These are phyloP conservation scores for Eulithis testata DNA, from an alignment of 2,888 invertebrate species.

Conservation along the genomic window DNA sequence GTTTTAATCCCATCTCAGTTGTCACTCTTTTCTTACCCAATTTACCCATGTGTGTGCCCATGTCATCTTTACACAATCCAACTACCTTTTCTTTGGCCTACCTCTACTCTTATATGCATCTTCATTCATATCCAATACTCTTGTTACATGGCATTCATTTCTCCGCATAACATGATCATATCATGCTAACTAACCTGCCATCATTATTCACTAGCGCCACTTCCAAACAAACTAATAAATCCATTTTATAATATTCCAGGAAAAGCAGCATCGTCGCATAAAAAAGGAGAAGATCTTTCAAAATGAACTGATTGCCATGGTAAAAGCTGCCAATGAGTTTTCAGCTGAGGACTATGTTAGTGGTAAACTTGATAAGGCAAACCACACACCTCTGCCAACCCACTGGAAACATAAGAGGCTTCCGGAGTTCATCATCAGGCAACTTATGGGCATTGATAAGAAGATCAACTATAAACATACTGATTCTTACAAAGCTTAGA, in stretches of 20 bases:
- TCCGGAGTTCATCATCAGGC: slow-evolving; percentile 87
- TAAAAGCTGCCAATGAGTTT: slow-evolving; percentile 90
- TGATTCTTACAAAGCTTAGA: slow-evolving; percentile 73
- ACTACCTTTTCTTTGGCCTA: too few species aligned
- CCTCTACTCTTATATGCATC: too few species aligned
- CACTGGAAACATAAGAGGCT: slow-evolving; percentile 86
- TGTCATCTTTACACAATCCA: too few species aligned
- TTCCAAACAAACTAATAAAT: not conserved
- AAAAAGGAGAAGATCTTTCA: slow-evolving; percentile 92
- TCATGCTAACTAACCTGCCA: too few species aligned
- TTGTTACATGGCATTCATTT: too few species aligned
- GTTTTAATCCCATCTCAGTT: too few species aligned
- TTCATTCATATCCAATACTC: too few species aligned
- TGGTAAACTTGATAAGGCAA: slow-evolving; percentile 85
- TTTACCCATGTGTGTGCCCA: too few species aligned
- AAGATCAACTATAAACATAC: slow-evolving; percentile 79
- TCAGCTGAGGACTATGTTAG: slow-evolving; percentile 89
- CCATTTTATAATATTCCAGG: slow-evolving; percentile 56
- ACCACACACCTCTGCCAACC: slow-evolving; percentile 85
- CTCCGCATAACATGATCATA: too few species aligned
- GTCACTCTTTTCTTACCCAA: too few species aligned
- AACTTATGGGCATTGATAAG: slow-evolving; percentile 86
- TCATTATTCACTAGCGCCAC: too few species aligned
- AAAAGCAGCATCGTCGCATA: slow-evolving; percentile 88
- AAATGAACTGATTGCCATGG: slow-evolving; percentile 86